Base-by-base conservation (phyloP, 2,888 invertebrate species). In the Conus canariensis region DNA sequence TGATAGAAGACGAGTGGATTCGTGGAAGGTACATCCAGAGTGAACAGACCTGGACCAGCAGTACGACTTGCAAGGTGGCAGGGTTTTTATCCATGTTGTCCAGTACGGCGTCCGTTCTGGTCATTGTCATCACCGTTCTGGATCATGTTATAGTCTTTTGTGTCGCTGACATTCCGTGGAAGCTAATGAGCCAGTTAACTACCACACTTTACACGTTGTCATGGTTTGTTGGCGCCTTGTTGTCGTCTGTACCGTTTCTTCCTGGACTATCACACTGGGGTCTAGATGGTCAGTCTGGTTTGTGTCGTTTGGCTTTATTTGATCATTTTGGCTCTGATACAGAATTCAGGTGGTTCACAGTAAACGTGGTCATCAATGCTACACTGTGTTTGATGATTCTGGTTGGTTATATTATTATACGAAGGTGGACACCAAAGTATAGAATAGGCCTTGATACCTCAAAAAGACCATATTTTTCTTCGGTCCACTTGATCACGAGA, bases 31-130 rank as follows among this genome's bases (percentile, higher is more conserved):
- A 82, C n/a, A 14, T 82, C 5, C 58, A 82, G 0, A 5, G 7
- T 82, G 82, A 82, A 82, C 14, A 82, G 56, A 82, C 58, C 6
- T 82, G 82, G 82, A 58, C 58, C 82, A 82, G 16, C 82, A 58
- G 82, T 56, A 19, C 19, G 56, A 9, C 58, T 8, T 82, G 82
- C 56, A 82, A 82, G 58, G n/a, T 82, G 19, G 14, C 56, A 16
- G n/a, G n/a, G n/a, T n/a, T n/a, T n/a, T n/a, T n/a, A n/a, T n/a
- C n/a, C n/a, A n/a, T n/a, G n/a, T n/a, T 82, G 58, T 82, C 82
- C 22, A 82, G 45, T 58, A 56, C 56, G 19, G 82, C 19, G 56
- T 56, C 56, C 0, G 56, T 82, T 82, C 82, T 82, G 16, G 16
- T 58, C 82, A 58, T 82, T 10, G n/a, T 2, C 1, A 12, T 82